Evolutionary conservation across 2,888 invertebrate species (phyloP), one percentile per base, ranked within the genome.

Genomic region (Endomychus coccineus): DNA sequence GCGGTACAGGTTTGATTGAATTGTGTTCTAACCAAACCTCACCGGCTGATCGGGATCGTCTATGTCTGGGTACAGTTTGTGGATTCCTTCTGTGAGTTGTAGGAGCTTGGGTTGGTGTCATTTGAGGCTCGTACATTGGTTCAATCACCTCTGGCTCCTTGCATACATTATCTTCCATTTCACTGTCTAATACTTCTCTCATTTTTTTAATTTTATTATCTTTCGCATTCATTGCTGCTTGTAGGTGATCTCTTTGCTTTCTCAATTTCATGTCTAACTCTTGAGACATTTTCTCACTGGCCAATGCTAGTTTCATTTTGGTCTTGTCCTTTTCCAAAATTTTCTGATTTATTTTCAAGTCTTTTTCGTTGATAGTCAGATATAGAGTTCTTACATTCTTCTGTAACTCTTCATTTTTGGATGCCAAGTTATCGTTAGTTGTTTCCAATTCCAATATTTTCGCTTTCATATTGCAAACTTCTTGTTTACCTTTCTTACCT

Each of bases 1-100:
- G 70, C 0, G 89, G 85, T 1, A 89, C 81, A 0, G 85, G 71
- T 54, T 80, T 77, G 10, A 77, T 75, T 0, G 92, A 84, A 15
- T 85, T 79, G 52, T 96, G 96, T 59, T 94, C 92, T 1, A 96
- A 69, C 94, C 94, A 95, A 5, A 70, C 68, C 29, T 72, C 71
- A 25, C 83, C 83, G 0, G 81, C 82, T 1, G 92, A 92, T 31
- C 83, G 74, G 0, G 92, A 91, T 14, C 92, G 71, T 10, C 88
- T 71, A 56, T 87, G 81, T 2, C 85, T 85, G 0, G 79, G 73
- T 1, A 83, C 74, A 23, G 40, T 30, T 15, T 34, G 27, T 3
- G 36, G 12, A 25, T 38, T 36, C 23, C 40, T 47, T 29, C 44
- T 41, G 7, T 6, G 16, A 4, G 19, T 21, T 12, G 19, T 3